These are phyloP conservation scores for Hydrozoanthus tunicans DNA, from an alignment of 64 coral and sea anemone species.

Conservation along the genomic window DNA sequence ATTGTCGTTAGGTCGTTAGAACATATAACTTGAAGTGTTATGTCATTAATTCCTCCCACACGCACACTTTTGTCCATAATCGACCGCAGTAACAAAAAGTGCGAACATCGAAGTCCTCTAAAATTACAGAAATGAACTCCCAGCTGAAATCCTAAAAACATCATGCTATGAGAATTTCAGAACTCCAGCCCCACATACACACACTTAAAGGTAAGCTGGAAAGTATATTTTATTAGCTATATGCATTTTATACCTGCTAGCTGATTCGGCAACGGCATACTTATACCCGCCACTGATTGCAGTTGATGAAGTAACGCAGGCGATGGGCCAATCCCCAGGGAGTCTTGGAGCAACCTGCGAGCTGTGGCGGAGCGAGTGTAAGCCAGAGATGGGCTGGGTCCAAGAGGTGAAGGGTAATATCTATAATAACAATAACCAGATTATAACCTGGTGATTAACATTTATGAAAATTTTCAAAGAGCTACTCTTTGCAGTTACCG, in stretches of 20 bases:
- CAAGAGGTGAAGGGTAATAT: background rate
- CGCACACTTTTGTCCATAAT: too few species aligned
- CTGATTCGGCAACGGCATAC: constrained; percentile 54
- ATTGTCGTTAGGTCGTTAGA: too few species aligned
- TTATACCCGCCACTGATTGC: constrained; percentile 64
- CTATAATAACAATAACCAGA: background rate
- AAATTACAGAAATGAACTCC: too few species aligned
- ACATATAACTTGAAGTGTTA: too few species aligned
- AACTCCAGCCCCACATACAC: too few species aligned
- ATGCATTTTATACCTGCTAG: constrained; percentile 45
- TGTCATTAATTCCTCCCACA: too few species aligned
- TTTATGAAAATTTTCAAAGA: background rate
- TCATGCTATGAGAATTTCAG: too few species aligned
- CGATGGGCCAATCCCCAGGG: constrained; percentile 20
- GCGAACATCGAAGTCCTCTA: too few species aligned
- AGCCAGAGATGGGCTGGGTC: background rate
- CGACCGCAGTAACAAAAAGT: too few species aligned
- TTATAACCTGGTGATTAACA: background rate
- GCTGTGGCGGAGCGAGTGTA: constrained; percentile 2
- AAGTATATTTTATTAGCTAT: too few species aligned
- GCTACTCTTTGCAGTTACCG: background rate
- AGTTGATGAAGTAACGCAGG: constrained; percentile 58
- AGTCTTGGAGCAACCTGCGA: constrained; percentile 8
- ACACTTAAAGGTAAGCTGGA: too few species aligned
- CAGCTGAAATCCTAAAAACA: too few species aligned